phyloP scores from a whole-genome alignment of 2,888 invertebrate species.

The Habroteleia sp. region DNA sequence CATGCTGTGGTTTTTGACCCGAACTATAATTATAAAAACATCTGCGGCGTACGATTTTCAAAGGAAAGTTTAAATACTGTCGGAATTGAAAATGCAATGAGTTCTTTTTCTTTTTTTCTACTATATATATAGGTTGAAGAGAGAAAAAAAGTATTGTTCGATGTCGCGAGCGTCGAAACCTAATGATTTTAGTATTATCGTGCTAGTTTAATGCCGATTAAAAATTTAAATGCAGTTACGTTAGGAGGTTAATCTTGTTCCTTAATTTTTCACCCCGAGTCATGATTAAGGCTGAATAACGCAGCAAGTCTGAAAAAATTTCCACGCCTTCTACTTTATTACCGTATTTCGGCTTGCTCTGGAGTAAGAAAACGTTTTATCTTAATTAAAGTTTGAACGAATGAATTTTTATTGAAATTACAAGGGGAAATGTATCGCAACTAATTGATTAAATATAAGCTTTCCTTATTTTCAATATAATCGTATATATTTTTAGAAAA shows the following conservation, averaged over 20 bases:
- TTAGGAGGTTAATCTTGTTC: conserved; percentile 9
- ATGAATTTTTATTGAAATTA: conserved; percentile 15
- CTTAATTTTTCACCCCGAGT: conserved; percentile 32
- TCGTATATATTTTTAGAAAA: no score
- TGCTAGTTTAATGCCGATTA: conserved; percentile 11
- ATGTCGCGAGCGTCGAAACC: neutral
- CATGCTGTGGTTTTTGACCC: neutral
- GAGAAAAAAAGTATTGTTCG: no score
- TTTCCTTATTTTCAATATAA: no score
- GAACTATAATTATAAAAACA: conserved; percentile 17
- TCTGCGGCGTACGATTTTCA: no score
- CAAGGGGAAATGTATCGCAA: no score
- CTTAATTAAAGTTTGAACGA: conserved; percentile 32
- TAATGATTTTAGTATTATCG: no score
- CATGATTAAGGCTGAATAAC: conserved; percentile 17
- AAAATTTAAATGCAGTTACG: conserved; percentile 17
- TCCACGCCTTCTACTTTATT: conserved; percentile 26
- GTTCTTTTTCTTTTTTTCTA: neutral
- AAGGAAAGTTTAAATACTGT: no score
- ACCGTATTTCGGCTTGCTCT: neutral
- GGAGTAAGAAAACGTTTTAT: conserved; percentile 7
- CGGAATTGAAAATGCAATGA: no score
- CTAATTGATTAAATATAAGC: no score
- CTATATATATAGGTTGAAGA: no score
- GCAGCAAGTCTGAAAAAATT: conserved; percentile 1